These are phyloP conservation scores for Epizoanthus ramosus DNA, from an alignment of 92 coral and sea anemone species.

Conservation along the genomic window DNA sequence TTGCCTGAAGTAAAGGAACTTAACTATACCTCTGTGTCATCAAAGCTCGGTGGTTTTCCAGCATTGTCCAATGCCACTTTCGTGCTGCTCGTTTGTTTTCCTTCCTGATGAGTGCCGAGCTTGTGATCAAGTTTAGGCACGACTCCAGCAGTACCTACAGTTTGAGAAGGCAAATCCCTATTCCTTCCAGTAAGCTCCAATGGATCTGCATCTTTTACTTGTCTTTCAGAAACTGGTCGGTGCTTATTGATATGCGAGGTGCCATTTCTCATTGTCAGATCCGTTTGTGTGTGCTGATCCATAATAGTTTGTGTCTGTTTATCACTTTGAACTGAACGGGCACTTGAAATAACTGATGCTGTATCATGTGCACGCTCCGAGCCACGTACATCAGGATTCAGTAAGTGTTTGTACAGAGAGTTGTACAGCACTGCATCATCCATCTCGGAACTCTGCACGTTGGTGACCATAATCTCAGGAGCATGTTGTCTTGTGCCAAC, in stretches of 20 bases:
- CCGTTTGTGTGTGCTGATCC: constrained; percentile 42
- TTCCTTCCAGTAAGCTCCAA: not conserved
- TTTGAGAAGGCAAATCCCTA: not conserved
- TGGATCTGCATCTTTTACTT: not conserved
- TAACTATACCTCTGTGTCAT: constrained; percentile 65
- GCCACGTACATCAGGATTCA: not conserved
- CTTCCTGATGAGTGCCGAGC: not conserved
- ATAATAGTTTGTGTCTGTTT: constrained; percentile 66
- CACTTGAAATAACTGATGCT: constrained; percentile 3
- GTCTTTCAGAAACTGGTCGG: not conserved
- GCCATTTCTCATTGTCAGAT: not conserved
- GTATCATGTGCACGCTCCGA: constrained; percentile 5
- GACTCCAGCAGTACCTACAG: not conserved
- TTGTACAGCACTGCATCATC: not conserved
- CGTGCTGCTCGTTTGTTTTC: not conserved
- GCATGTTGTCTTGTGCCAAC: not conserved
- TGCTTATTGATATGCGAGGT: not conserved
- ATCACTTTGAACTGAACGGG: constrained; percentile 45
- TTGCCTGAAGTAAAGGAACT: too few species aligned
- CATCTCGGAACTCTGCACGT: not conserved
- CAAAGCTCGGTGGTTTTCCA: constrained; percentile 64
- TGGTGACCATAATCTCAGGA: constrained; percentile 6
- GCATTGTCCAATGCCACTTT: not conserved
- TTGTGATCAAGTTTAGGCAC: not conserved
- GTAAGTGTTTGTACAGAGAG: constrained; percentile 3